Conservation (phyloP, 1,140 invertebrate species). For the Pogonomyrmex barbatus region DNA sequence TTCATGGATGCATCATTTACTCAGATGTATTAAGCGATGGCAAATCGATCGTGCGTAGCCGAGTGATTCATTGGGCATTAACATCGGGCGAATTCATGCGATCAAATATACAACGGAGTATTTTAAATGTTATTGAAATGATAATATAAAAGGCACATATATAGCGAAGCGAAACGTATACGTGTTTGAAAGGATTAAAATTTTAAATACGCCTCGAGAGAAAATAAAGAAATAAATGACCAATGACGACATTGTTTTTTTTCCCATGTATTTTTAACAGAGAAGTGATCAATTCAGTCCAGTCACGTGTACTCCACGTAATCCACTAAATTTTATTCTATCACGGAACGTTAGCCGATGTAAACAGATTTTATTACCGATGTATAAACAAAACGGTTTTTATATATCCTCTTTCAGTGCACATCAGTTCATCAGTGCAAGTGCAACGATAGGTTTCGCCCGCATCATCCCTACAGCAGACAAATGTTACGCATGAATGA, state of each 20-base stretch:
- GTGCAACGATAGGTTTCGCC: conserved; percentile 3
- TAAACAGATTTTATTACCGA: conserved; percentile 45
- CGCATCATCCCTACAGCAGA: conserved; percentile 46
- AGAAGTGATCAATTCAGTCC: background rate
- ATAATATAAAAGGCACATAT: conserved; percentile 1
- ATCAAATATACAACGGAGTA: conserved; percentile 10
- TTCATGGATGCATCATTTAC: background rate
- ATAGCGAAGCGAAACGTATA: background rate
- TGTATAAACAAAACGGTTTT: conserved; percentile 26
- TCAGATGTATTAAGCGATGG: background rate
- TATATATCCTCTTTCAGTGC: conserved; percentile 8
- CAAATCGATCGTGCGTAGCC: conserved; percentile 8
- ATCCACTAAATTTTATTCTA: conserved; percentile 30
- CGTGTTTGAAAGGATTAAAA: conserved; percentile 15
- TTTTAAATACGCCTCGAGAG: conserved; percentile 27
- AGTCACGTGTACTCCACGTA: conserved; percentile 20
- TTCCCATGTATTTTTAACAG: background rate
- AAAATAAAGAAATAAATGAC: background rate
- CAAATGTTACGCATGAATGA: conserved; percentile 56
- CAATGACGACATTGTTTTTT: background rate
- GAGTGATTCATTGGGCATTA: conserved; percentile 11
- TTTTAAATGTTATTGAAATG: conserved; percentile 42
- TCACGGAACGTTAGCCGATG: background rate
- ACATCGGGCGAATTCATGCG: conserved; percentile 1
- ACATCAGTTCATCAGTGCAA: conserved; percentile 20